Base-by-base conservation (phyloP, 2,113 vertebrate species). In the Spheniscus mendiculus region DNA sequence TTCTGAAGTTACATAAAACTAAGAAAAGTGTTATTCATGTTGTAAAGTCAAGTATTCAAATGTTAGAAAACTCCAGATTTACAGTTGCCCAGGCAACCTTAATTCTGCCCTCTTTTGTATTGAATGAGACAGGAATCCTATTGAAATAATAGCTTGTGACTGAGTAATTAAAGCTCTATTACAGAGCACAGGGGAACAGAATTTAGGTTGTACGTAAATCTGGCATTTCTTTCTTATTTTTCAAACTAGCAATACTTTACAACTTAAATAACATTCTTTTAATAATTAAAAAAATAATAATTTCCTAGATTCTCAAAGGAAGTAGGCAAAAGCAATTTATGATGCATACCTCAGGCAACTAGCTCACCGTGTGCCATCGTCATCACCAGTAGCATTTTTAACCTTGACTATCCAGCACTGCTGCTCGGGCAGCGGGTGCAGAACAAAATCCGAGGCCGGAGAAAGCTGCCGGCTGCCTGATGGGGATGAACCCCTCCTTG, bases 41-140 rank as follows among this genome's bases (percentile, higher is more conserved):
- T 77, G 55, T 44, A 47, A 96, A 93, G 73, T 80, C 87, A 91
- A 92, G 62, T 80, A 93, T 50, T 96, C 78, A 93, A 83, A 91
- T 70, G 58, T 93, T 77, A 95, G 87, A 91, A 83, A 94, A 92
- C 91, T 94, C 69, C 69, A 93, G 86, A 83, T 94, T 93, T 90
- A 93, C 88, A 93, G 90, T 95, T 96, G 77, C 89, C 87, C 94
- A 50, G 96, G 95, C 65, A 97, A 97, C 91, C 73, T 96, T 84
- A 92, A 87, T 79, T 96, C 95, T 95, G 94, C 83, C 89, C 86
- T 87, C 69, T 82, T 79, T 87, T 87, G 87, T 78, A 84, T 14
- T 76, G 92, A 97, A 90, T 73, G 83, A 97, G 96, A 89, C 80
- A 95, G 92, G 92, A 89, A 93, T 84, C 89, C 92, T 91, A 89